Percentiles rank a stretch among this genome's conserved stretches.
phyloP scores from a whole-genome alignment of 2,113 vertebrate genomes.

The Arenaria interpres region DNA sequence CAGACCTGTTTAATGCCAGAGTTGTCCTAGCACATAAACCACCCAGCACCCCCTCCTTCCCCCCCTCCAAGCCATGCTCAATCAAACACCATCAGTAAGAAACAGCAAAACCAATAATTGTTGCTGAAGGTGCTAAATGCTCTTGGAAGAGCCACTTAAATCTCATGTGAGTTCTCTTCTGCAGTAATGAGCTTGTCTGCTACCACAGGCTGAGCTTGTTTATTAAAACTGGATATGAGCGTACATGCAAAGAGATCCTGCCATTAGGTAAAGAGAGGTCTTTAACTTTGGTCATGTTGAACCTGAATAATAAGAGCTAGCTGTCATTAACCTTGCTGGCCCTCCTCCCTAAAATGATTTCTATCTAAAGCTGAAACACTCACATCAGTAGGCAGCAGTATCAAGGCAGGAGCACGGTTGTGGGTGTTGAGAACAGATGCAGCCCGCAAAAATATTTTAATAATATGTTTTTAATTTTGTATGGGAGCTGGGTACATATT shows the following conservation, averaged over 20 bases:
- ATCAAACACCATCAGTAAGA: neutral
- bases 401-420: slow-evolving; percentile 11
- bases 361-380: slow-evolving; percentile 3
- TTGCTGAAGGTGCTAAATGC: neutral
- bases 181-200: neutral
- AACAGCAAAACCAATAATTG: neutral
- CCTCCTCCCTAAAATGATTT: neutral
- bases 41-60: neutral
- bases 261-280: neutral
- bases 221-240: neutral
- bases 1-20: neutral
- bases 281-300: neutral
- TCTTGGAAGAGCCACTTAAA: neutral
- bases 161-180: rapidly evolving
- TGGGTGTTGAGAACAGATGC: slow-evolving; percentile 55
- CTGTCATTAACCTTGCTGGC: neutral
- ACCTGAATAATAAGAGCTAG: neutral
- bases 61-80: neutral
- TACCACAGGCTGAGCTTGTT: neutral
- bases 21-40: neutral
- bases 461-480: slow-evolving; percentile 16
- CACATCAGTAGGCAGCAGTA: neutral
- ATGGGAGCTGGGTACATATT: neutral
- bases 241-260: neutral
- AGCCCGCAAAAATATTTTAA: slow-evolving; percentile 26